Base-by-base conservation (phyloP, 92 coral and sea anemone species). In the Epizoanthus illoricatus region DNA sequence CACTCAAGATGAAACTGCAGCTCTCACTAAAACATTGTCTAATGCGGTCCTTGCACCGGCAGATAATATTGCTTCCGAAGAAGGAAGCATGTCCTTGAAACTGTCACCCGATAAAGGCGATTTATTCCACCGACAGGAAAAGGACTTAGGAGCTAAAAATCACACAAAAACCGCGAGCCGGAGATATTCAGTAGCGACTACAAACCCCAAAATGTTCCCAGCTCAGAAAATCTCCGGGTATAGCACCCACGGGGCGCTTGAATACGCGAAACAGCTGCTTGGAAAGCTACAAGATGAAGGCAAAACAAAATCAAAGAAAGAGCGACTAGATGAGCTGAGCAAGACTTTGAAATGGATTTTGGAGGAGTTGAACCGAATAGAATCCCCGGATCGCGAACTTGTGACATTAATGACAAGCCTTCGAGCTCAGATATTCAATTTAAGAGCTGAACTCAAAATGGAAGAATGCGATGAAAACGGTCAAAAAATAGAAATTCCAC, bases 211-310 rank as follows among this genome's bases (percentile, higher is more conserved):
- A 13, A 21, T 23, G 2, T 13, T 40, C 73, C 5, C 57, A 15
- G 19, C 41, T 62, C 82, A 78, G 49, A 89, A 89, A 39, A 71
- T 93, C 4, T 91, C 97, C 0, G 97, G 97, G 17, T 93, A 93
- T 59, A 93, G 97, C 67, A 90, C 97, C 6, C 94, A 93, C 74
- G 90, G 94, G 18, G 94, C 97, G 17, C 84, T 93, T 7, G 97
- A 93, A 64, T 92, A 93, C 24, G 97, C 97, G 3, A 89, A 80
- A 43, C 89, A 71, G 63, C 76, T 93, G 15, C 87, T 93, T 7
- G 88, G 89, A 76, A 93, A 87, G 72, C 76, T 93, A 1, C 94
- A 91, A 66, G 75, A 74, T 5, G 97, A 91, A 84, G 97, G 97
- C 17, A 93, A 89, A 82, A 36, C 85, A 33, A 93, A 93, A 47